These are phyloP conservation scores for Cichlasoma orientale DNA, from an alignment of 2,797 vertebrate genomes.

Conservation along the genomic window DNA sequence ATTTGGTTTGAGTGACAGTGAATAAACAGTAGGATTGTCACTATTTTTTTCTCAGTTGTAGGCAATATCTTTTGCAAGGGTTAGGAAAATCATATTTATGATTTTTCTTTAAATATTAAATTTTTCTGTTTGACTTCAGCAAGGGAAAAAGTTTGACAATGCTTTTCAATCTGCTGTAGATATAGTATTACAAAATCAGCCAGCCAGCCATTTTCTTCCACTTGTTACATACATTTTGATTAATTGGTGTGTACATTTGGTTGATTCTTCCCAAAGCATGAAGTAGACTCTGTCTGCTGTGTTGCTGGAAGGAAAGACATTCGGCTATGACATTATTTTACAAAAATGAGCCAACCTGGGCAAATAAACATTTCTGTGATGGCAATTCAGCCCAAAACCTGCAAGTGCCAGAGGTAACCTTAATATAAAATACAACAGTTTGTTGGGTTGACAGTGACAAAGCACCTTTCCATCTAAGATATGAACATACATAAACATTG, in stretches of 20 bases:
- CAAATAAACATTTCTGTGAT: background rate
- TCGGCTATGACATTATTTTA: background rate
- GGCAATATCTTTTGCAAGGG: background rate
- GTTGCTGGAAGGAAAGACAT: background rate
- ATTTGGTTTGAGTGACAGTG: background rate
- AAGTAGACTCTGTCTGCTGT: background rate
- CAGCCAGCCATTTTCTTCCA: background rate
- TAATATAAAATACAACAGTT: background rate
- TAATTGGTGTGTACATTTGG: background rate
- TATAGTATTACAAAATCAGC: background rate
- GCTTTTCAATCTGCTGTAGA: background rate
- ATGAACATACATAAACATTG: background rate
- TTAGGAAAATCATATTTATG: rapidly evolving
- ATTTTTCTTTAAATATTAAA: background rate
- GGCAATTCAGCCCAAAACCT: background rate
- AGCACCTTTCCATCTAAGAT: background rate
- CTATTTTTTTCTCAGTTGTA: background rate
- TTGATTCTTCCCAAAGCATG: background rate
- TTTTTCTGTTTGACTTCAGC: background rate
- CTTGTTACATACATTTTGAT: background rate
- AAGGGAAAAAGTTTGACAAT: background rate
- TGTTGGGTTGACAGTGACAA: background rate
- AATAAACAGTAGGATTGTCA: background rate
- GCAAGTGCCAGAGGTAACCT: background rate
- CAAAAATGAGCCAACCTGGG: background rate